phyloP scores from a whole-genome alignment of 2,113 vertebrate genomes.

The Mormyrus iriodes region DNA sequence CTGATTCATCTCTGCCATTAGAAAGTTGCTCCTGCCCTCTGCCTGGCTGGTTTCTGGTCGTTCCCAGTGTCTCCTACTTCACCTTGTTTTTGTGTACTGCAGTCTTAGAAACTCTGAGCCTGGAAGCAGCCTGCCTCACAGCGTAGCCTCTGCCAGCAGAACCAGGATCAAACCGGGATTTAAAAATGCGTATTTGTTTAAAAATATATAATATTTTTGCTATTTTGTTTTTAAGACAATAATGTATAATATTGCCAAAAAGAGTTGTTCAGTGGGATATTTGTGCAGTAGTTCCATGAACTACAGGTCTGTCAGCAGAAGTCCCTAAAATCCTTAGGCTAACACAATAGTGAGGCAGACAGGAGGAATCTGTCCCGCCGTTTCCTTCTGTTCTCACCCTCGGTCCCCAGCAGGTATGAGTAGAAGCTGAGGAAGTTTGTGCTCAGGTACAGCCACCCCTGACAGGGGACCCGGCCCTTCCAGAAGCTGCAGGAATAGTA shows the following conservation, averaged over 20 bases:
- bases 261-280: not conserved
- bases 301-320: not conserved
- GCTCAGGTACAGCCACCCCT: conserved; percentile 97
- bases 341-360: not conserved
- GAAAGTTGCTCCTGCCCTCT: too few species aligned
- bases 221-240: not conserved
- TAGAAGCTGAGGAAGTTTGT: conserved; percentile 97
- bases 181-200: not conserved
- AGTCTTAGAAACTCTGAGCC: too few species aligned
- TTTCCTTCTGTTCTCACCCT: conserved; percentile 64
- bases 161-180: not conserved
- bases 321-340: not conserved
- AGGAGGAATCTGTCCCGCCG: not conserved
- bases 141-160: not conserved
- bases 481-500: conserved; percentile 98
- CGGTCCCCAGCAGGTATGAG: conserved; percentile 87
- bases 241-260: not conserved
- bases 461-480: conserved; percentile 91
- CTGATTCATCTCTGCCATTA: too few species aligned
- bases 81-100: too few species aligned
- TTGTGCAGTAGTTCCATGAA: not conserved
- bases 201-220: not conserved
- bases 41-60: too few species aligned
- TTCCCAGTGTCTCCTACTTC: too few species aligned
- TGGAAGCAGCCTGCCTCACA: too few species aligned